Conservation (phyloP, 2,797 vertebrate genomes). For the Natrix natrix region DNA sequence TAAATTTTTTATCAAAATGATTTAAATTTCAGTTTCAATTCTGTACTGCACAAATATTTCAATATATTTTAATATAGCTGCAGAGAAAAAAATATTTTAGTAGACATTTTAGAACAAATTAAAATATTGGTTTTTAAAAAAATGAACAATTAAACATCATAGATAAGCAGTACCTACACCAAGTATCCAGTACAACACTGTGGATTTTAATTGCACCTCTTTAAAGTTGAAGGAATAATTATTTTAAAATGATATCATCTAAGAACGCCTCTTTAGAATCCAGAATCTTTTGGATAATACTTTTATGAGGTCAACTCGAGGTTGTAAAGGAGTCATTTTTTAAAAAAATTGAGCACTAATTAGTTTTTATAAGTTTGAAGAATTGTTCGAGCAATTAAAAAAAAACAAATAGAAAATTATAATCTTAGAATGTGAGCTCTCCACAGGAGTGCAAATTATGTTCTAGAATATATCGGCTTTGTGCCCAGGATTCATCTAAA, state of each 20-base stretch:
- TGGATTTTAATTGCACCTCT: neutral
- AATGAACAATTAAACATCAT: neutral
- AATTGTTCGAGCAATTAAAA: neutral
- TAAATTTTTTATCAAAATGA: neutral
- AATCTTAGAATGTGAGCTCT: neutral
- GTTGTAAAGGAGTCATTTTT: neutral
- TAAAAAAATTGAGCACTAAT: neutral
- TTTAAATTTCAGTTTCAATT: neutral
- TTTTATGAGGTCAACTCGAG: neutral
- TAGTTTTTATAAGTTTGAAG: neutral
- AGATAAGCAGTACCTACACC: neutral
- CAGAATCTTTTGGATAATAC: neutral
- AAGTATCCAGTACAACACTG: neutral
- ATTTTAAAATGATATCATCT: neutral
- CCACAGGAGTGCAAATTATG: neutral
- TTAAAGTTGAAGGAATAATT: neutral
- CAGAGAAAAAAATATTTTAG: neutral
- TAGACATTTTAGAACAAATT: neutral
- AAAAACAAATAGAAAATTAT: neutral
- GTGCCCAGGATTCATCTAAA: neutral
- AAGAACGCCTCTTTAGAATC: neutral
- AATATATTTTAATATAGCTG: neutral
- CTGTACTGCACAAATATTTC: neutral
- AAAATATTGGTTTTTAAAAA: neutral
- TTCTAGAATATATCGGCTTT: neutral